phyloP scores from a whole-genome alignment of 2,797 vertebrate genomes.

The Gymnopithys bicolor region DNA sequence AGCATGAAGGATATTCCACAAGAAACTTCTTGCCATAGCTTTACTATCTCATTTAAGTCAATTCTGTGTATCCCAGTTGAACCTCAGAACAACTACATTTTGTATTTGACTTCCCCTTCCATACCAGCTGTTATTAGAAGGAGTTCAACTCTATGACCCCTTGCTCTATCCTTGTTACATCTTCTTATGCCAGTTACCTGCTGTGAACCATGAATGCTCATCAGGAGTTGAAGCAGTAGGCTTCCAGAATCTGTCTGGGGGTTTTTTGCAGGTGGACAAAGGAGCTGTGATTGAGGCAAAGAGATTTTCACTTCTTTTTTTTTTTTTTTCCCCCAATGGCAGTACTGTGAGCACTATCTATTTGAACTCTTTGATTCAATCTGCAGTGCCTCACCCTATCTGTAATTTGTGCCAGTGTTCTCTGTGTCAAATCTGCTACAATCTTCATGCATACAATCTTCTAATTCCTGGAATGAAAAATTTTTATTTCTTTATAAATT shows the following conservation, averaged over 20 bases:
- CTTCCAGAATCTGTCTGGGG: neutral
- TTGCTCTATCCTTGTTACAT: neutral
- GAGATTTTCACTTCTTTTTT: conserved; percentile 15
- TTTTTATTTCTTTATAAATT: neutral
- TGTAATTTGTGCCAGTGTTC: neutral
- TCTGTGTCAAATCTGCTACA: neutral
- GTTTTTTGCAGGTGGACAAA: conserved; percentile 62
- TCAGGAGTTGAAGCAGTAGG: conserved; percentile 32
- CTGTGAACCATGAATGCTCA: conserved; percentile 41
- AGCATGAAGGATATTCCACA: neutral
- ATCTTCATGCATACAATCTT: neutral
- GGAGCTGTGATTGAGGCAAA: conserved; percentile 52
- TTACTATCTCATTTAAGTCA: neutral
- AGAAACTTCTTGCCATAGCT: neutral
- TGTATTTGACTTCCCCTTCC: neutral
- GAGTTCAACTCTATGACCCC: conserved; percentile 3
- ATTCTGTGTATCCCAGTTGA: neutral
- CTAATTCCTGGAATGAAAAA: neutral
- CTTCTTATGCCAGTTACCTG: conserved; percentile 25
- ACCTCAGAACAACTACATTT: neutral
- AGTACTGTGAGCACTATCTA: neutral
- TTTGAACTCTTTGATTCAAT: conserved; percentile 28
- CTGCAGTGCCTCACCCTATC: neutral
- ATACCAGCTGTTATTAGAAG: neutral
- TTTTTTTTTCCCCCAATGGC: neutral